phyloP scores from a whole-genome alignment of 2,888 invertebrate species.

The Cephalotes varians region DNA sequence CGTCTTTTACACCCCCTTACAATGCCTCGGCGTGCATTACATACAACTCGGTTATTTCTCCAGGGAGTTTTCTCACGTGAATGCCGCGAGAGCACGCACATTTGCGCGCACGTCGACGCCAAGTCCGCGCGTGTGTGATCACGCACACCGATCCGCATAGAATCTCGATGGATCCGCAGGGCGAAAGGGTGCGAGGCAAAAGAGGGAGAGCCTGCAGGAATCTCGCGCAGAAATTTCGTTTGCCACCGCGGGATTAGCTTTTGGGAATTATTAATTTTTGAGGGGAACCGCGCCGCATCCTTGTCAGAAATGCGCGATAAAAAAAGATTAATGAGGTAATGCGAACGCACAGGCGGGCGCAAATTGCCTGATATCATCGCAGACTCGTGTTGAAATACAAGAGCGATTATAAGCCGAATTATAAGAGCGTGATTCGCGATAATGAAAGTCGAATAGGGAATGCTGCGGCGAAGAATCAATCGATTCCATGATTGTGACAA shows the following conservation, averaged over 20 bases:
- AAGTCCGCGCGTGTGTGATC: conserved; percentile 37
- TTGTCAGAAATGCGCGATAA: conserved; percentile 15
- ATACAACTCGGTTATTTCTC: conserved; percentile 84
- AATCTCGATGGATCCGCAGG: neutral
- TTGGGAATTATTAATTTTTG: conserved; percentile 50
- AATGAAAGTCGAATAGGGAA: neutral
- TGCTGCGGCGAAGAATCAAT: neutral
- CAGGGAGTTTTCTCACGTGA: conserved; percentile 83
- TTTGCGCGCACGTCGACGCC: conserved; percentile 48
- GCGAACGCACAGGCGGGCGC: neutral
- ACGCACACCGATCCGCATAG: conserved; percentile 31
- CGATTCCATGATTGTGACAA: no score
- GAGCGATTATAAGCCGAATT: neutral
- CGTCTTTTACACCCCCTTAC: conserved; percentile 78
- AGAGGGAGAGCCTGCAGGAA: neutral
- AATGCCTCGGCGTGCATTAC: conserved; percentile 83
- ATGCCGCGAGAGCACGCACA: conserved; percentile 74
- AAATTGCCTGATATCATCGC: conserved; percentile 30
- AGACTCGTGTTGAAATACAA: neutral
- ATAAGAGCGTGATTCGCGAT: neutral
- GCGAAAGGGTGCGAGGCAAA: neutral
- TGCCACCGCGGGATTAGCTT: conserved; percentile 38
- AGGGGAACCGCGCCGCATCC: neutral
- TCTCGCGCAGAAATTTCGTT: conserved; percentile 44
- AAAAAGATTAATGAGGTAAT: conserved; percentile 35